Evolutionary conservation across 1,140 invertebrate species (phyloP).

Genomic region (Papilio polytes): DNA sequence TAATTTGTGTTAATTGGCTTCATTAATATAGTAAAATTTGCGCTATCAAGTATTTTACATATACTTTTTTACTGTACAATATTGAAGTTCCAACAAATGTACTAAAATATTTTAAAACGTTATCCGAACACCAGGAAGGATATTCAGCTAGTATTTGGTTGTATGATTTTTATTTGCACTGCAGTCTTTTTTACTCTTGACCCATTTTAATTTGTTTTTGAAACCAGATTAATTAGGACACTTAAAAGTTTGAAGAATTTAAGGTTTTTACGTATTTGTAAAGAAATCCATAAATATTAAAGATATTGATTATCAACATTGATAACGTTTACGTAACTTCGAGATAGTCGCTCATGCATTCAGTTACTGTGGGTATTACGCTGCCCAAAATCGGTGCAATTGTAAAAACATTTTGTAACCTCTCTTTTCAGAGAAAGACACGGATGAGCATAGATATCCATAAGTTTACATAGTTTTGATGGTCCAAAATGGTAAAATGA

Average conservation of each 20-base stretch:
- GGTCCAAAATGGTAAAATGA: background rate
- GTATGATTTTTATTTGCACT: background rate
- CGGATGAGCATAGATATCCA: background rate
- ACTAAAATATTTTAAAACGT: background rate
- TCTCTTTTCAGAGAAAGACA: background rate
- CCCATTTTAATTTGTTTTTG: background rate
- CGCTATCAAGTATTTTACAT: background rate
- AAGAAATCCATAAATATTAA: background rate
- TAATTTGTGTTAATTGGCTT: background rate
- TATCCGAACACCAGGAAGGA: background rate
- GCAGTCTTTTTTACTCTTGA: background rate
- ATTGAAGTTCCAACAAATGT: background rate
- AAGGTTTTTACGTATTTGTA: background rate
- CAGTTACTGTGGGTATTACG: background rate
- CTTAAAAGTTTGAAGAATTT: background rate
- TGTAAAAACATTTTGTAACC: background rate
- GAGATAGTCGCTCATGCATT: background rate
- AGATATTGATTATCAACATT: conserved; percentile 4
- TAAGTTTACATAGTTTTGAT: background rate
- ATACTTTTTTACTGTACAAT: background rate
- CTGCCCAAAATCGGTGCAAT: background rate
- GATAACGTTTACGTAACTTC: background rate
- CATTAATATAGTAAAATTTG: background rate
- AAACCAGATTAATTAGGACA: background rate
- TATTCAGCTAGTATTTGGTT: background rate